A percentile compares a stretch with the other conserved stretches of the same genome.
Conservation (phyloP, 2,888 invertebrate genomes). For the Amphipyra tragopoginis region DNA sequence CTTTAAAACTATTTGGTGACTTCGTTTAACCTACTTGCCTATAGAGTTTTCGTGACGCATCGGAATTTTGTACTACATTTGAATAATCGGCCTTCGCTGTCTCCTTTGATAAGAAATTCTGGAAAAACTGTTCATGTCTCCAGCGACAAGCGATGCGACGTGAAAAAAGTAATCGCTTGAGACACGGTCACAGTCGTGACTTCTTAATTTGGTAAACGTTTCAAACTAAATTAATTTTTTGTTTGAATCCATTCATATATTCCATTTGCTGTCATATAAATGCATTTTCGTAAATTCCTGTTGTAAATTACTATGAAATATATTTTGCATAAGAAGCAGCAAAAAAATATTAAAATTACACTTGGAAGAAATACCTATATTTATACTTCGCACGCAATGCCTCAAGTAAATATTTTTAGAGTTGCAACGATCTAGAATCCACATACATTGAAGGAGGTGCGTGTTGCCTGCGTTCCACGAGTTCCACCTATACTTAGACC, state of each 20-base stretch:
- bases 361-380: too few species aligned
- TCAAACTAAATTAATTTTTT: slow-evolving; percentile 47
- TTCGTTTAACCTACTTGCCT: slow-evolving; percentile 79
- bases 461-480: slow-evolving; percentile 1
- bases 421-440: slow-evolving; percentile 6
- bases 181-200: slow-evolving; percentile 57
- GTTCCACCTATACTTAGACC: slow-evolving; percentile 20
- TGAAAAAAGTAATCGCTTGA: slow-evolving; percentile 58
- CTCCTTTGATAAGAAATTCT: slow-evolving; percentile 71
- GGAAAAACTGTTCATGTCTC: slow-evolving; percentile 68
- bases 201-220: slow-evolving; percentile 52
- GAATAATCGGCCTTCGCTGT: slow-evolving; percentile 75
- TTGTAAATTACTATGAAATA: too few species aligned
- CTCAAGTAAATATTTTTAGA: not conserved
- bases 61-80: slow-evolving; percentile 83
- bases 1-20: slow-evolving; percentile 71
- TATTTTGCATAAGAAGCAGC: too few species aligned
- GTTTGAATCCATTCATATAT: slow-evolving; percentile 36
- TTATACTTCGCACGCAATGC: too few species aligned
- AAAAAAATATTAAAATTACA: too few species aligned
- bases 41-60: slow-evolving; percentile 75
- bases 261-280: slow-evolving; percentile 23
- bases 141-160: slow-evolving; percentile 36
- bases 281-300: slow-evolving; percentile 11
- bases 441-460: slow-evolving; percentile 4